Evolutionary conservation across 2,888 invertebrate genomes (phyloP).

Genomic region (Adineta ricciae): DNA sequence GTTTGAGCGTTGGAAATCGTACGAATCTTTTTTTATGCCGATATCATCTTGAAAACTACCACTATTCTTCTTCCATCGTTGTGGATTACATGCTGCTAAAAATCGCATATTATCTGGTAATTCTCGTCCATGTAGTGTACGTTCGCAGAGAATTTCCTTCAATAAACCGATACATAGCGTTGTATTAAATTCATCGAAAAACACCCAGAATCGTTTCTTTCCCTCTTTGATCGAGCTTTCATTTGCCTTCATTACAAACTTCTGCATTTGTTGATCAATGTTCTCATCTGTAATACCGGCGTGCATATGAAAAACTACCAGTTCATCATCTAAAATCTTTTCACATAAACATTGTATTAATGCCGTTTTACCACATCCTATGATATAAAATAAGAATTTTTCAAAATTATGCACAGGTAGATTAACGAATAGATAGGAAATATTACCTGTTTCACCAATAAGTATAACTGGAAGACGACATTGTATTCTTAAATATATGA

Average conservation of each 20-base stretch:
- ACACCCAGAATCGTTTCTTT: conserved; percentile 36
- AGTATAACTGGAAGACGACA: conserved; percentile 46
- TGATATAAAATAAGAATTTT: too few species aligned
- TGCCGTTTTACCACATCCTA: conserved; percentile 46
- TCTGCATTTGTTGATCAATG: conserved; percentile 36
- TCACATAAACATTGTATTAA: conserved; percentile 44
- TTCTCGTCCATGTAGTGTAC: conserved; percentile 35
- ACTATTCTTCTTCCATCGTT: background rate
- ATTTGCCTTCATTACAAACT: conserved; percentile 39
- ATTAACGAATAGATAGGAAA: background rate
- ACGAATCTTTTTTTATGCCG: background rate
- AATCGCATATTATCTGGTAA: conserved; percentile 38
- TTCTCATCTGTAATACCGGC: conserved; percentile 43
- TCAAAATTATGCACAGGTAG: background rate
- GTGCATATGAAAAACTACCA: conserved; percentile 38
- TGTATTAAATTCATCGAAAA: conserved; percentile 40
- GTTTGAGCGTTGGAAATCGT: background rate
- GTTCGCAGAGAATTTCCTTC: conserved; percentile 37
- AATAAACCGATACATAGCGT: conserved; percentile 37
- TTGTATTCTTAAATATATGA: conserved; percentile 45
- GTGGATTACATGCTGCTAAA: conserved; percentile 39
- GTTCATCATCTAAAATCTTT: conserved; percentile 30
- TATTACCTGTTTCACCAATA: conserved; percentile 43
- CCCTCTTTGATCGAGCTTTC: conserved; percentile 14
- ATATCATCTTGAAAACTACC: background rate